phyloP scores from a whole-genome alignment of 2,888 invertebrate genomes.

The Dimorphilus gyrociliatus region DNA sequence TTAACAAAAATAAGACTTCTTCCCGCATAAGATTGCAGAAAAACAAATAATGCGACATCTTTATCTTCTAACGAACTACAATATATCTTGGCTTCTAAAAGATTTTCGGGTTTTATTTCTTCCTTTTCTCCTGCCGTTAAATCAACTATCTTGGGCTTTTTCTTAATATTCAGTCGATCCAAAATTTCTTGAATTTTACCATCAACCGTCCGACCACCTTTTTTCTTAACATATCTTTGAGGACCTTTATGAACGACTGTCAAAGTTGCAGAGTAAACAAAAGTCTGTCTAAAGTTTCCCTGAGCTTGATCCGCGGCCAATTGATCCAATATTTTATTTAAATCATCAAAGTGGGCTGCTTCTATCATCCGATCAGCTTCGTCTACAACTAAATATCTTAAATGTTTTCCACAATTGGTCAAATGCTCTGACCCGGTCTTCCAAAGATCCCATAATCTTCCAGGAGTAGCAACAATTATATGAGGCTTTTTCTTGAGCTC shows the following conservation, averaged over 20 bases:
- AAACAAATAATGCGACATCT: constrained; percentile 8
- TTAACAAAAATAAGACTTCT: constrained; percentile 70
- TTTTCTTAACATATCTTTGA: constrained; percentile 40
- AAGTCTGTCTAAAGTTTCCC: constrained; percentile 54
- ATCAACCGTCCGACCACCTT: too few relatives aligned
- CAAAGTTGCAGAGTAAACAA: constrained; percentile 91
- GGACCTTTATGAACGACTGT: constrained; percentile 68
- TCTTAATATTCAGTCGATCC: constrained; percentile 57
- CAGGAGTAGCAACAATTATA: constrained; percentile 90
- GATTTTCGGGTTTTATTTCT: constrained; percentile 58
- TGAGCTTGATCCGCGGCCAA: constrained; percentile 38
- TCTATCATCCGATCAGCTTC: constrained; percentile 98
- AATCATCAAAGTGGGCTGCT: constrained; percentile 81
- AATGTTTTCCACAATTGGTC: constrained; percentile 6
- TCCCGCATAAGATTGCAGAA: constrained; percentile 67
- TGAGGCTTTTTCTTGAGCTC: constrained; percentile 64
- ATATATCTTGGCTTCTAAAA: constrained; percentile 65
- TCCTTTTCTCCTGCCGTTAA: constrained; percentile 62
- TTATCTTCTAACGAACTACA: constrained; percentile 36
- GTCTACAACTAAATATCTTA: constrained; percentile 67
- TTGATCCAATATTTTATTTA: constrained; percentile 56
- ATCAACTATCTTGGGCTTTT: constrained; percentile 79
- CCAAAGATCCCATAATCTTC: constrained; percentile 76
- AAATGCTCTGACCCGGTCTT: not conserved
- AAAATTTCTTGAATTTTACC: too few relatives aligned